Conservation (phyloP, 1,140 invertebrate genomes). For the Eupeodes corollae region DNA sequence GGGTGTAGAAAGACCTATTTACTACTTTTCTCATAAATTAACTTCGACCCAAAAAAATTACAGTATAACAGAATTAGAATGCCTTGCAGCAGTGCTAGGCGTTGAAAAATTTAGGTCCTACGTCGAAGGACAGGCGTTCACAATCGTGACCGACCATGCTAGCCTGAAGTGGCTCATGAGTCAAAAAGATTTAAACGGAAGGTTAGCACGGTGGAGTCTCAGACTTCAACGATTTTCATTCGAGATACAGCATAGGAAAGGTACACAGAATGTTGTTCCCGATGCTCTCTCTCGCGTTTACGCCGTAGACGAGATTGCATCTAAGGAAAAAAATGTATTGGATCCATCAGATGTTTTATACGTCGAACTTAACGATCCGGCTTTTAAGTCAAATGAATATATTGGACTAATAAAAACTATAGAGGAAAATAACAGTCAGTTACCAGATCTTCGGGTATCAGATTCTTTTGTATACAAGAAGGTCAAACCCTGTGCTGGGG, state of each 20-base stretch:
- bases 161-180: too few species aligned
- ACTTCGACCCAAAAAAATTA: slow-evolving; percentile 38
- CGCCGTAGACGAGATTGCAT: too few species aligned
- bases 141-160: background rate
- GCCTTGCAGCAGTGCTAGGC: slow-evolving; percentile 34
- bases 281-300: too few species aligned
- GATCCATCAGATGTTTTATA: too few species aligned
- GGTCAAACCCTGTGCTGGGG: background rate
- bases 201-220: too few species aligned
- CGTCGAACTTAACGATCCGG: too few species aligned
- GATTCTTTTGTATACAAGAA: background rate
- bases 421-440: background rate
- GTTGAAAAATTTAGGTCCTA: slow-evolving; percentile 37
- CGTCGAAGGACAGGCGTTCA: slow-evolving; percentile 17
- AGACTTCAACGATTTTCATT: background rate
- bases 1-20: background rate
- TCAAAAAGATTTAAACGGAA: too few species aligned
- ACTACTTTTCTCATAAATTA: too few species aligned
- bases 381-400: background rate
- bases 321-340: too few species aligned
- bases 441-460: too few species aligned
- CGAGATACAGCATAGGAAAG: slow-evolving; percentile 1
- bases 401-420: slow-evolving; percentile 6
- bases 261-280: too few species aligned
- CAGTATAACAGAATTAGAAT: slow-evolving; percentile 35